Evolutionary conservation across 1,140 invertebrate genomes (phyloP), one percentile per base, ranked within the genome.

Genomic region (Euschistus heros): DNA sequence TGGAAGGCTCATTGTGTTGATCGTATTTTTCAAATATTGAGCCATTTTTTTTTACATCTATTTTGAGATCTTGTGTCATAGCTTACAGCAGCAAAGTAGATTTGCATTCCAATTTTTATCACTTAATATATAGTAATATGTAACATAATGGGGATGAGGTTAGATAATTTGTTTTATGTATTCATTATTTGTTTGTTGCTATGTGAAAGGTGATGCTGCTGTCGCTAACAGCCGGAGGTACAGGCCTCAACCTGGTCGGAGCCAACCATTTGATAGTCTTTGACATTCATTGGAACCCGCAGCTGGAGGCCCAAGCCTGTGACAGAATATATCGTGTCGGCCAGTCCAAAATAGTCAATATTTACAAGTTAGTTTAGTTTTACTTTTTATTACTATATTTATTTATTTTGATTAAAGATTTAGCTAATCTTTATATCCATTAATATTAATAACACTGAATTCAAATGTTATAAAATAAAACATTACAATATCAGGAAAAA

Each of bases 241-340:
- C 94, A 47, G 93, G 93, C 13, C 77, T 96, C 6, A 96, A 97
- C 78, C 76, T 97, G 26, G 81, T 91, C 66, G 92, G 92, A 20
- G 94, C 83, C 0, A 96, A 92, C 80, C 90, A 96, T 76, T 77
- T 98, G 13, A 83, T 97, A 52, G 72, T 98, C 4, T 71, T 94
- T 2, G 94, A 97, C 76, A 79, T 92, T 60, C 93, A 97, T 75
- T 97, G 94, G 93, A 97, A 97, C 80, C 94, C 93, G 0, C 92
- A 95, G 70, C 77, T 96, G 24, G 93, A 96, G 76, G 78, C 85
- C 6, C 93, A 97, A 74, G 92, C 93, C 0, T 91, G 90, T 78
- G 93, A 97, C 77, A 79, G 93, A 54, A 87, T 96, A 55, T 93
- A 95, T 76, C 79, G 94, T 64, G 85, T 95, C 55, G 94, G 94